phyloP scores from a whole-genome alignment of 2,888 invertebrate genomes.

The Cheilosia vulpina region DNA sequence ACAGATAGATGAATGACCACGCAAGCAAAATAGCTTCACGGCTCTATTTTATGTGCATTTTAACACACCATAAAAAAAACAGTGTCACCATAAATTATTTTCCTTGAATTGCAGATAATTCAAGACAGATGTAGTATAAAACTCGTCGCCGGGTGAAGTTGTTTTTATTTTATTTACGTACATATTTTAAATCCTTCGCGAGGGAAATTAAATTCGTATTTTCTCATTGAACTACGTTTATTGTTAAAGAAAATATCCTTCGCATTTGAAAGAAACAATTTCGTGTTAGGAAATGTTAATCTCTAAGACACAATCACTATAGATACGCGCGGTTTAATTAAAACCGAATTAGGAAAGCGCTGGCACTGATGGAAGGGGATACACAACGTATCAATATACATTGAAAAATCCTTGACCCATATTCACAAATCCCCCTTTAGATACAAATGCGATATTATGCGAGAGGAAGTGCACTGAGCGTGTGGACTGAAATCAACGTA shows the following conservation, averaged over 20 bases:
- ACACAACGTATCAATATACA: constrained; percentile 22
- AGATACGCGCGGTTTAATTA: constrained; percentile 50
- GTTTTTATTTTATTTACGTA: constrained; percentile 12
- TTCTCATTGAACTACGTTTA: constrained; percentile 9
- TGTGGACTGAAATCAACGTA: constrained; percentile 9
- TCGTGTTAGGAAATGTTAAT: constrained; percentile 22
- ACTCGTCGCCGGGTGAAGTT: constrained; percentile 1
- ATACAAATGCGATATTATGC: neutral
- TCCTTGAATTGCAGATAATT: constrained; percentile 39
- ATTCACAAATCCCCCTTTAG: neutral
- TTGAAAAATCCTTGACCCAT: constrained; percentile 42
- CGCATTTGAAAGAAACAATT: neutral
- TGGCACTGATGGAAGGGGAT: neutral
- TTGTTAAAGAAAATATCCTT: neutral
- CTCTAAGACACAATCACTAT: constrained; percentile 13
- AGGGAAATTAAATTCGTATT: constrained; percentile 13
- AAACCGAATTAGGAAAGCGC: constrained; percentile 47
- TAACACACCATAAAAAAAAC: constrained; percentile 59
- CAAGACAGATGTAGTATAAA: constrained; percentile 33
- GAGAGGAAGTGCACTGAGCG: neutral
- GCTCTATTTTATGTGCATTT: constrained; percentile 57
- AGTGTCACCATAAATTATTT: constrained; percentile 45
- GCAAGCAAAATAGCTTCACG: constrained; percentile 35
- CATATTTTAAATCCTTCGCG: constrained; percentile 2
- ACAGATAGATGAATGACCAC: constrained; percentile 9